A percentile compares a stretch with the other conserved stretches of the same genome.
Evolutionary conservation across 2,888 invertebrate species (phyloP).

Genomic region (Nymphalis c-album): DNA sequence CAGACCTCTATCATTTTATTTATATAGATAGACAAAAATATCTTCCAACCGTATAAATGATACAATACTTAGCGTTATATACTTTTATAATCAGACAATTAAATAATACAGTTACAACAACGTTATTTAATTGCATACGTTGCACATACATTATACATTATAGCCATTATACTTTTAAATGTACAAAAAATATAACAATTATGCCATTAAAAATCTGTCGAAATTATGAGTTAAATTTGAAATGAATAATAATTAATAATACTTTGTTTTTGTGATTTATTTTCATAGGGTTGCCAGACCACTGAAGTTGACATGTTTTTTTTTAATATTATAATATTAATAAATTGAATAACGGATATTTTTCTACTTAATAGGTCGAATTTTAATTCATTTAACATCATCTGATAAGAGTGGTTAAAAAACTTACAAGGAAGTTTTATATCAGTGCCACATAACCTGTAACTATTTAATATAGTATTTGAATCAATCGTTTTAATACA

Average conservation of each 20-base stretch:
- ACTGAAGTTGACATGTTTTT: too few relatives aligned
- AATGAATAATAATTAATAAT: neutral
- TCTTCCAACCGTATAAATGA: neutral
- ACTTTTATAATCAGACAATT: neutral
- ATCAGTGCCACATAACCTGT: too few relatives aligned
- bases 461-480: too few relatives aligned
- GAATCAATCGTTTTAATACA: too few relatives aligned
- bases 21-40: neutral
- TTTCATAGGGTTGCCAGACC: too few relatives aligned
- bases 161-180: slow-evolving; percentile 7
- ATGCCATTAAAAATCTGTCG: neutral
- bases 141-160: neutral
- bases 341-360: too few relatives aligned
- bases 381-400: too few relatives aligned
- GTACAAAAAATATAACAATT: neutral
- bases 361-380: too few relatives aligned
- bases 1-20: too few relatives aligned
- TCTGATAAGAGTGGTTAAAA: too few relatives aligned
- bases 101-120: neutral
- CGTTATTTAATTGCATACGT: neutral
- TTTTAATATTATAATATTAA: too few relatives aligned
- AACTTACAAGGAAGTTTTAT: too few relatives aligned
- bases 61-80: neutral
- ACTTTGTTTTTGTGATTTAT: neutral
- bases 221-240: neutral